Evolutionary conservation across 2,797 vertebrate genomes (phyloP).

Genomic region (Sebastes jordani): DNA sequence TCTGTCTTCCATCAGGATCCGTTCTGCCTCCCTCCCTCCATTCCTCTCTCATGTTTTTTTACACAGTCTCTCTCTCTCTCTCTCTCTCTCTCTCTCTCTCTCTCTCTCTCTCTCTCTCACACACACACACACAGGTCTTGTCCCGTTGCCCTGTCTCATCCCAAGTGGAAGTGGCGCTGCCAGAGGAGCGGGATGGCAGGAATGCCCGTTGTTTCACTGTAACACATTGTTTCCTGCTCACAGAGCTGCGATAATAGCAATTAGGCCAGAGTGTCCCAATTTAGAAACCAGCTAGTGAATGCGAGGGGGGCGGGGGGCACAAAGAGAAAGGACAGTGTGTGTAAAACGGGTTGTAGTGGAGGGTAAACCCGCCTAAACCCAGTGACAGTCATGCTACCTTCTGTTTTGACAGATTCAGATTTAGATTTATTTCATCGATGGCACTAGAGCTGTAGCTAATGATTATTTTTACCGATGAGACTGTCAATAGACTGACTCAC

Average conservation of each 20-base stretch:
- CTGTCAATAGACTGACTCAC: neutral
- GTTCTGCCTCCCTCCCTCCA: slow-evolving; percentile 34
- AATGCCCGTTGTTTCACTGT: slow-evolving; percentile 72
- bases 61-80: neutral
- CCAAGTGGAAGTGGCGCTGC: slow-evolving; percentile 31
- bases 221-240: slow-evolving; percentile 77
- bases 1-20: slow-evolving; percentile 63
- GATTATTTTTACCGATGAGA: neutral
- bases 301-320: neutral
- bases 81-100: neutral
- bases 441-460: too few relatives aligned
- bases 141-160: slow-evolving; percentile 36
- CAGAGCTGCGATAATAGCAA: slow-evolving; percentile 76
- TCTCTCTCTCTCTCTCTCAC: neutral
- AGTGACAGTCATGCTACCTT: neutral
- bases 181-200: slow-evolving; percentile 62
- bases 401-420: too few relatives aligned
- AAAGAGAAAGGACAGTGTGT: slow-evolving; percentile 34
- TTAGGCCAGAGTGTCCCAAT: slow-evolving; percentile 69
- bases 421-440: too few relatives aligned
- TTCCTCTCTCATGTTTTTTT: slow-evolving; percentile 8
- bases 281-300: slow-evolving; percentile 48
- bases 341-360: slow-evolving; percentile 17
- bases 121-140: slow-evolving; percentile 12
- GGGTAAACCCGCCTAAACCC: slow-evolving; percentile 20